These are phyloP conservation scores for Vulpes lagopus DNA, from an alignment of 2,113 vertebrate species.

Conservation along the genomic window DNA sequence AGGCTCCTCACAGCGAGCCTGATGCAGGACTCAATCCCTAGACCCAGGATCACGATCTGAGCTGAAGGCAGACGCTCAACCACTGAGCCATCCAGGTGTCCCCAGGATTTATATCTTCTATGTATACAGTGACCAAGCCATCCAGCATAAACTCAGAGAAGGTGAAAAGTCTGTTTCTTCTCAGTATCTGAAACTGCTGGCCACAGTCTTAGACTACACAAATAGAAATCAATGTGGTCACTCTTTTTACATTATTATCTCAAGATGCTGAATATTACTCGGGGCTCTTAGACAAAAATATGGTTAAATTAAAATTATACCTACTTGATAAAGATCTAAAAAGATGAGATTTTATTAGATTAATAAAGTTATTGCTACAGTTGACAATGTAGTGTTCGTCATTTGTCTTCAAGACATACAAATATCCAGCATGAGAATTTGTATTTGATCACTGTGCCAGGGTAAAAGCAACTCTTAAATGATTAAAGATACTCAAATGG, in stretches of 20 bases:
- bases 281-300: neutral
- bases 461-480: conserved; percentile 44
- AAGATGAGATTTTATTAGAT: neutral
- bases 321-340: neutral
- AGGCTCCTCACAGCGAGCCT: too few species aligned
- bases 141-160: neutral
- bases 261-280: neutral
- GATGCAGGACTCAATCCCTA: too few species aligned
- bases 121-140: neutral
- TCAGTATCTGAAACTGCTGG: neutral
- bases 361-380: conserved; percentile 39
- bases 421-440: conserved; percentile 29
- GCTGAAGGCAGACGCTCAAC: too few species aligned
- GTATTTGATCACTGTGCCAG: neutral
- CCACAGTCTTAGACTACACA: neutral
- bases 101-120: neutral
- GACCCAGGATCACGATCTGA: too few species aligned
- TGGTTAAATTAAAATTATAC: neutral
- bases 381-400: conserved; percentile 29
- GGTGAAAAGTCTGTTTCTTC: neutral
- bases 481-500: conserved; percentile 51
- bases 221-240: neutral
- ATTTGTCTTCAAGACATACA: conserved; percentile 57
- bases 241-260: neutral
- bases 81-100: too few species aligned